A percentile compares a stretch with the other conserved stretches of the same genome.
phyloP scores from a whole-genome alignment of 2,888 invertebrate species.

The Eilema sororculum region DNA sequence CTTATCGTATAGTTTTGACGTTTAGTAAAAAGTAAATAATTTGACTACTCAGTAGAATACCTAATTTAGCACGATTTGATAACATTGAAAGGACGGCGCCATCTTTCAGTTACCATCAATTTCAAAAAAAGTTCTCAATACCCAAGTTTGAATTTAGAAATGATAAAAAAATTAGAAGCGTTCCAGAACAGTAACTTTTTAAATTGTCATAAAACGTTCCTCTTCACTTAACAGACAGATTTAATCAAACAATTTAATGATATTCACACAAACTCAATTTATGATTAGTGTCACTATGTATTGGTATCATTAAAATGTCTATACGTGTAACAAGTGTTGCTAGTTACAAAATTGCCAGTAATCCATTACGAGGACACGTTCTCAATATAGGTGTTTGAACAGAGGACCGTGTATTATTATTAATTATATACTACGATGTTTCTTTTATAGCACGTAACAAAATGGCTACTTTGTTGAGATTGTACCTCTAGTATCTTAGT shows the following conservation, averaged over 20 bases:
- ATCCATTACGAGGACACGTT: slow-evolving; percentile 52
- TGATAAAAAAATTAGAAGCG: no score
- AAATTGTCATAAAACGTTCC: neutral
- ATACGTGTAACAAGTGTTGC: slow-evolving; percentile 31
- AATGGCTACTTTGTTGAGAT: slow-evolving; percentile 14
- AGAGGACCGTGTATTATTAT: slow-evolving; percentile 49
- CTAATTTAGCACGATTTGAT: no score
- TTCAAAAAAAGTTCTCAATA: no score
- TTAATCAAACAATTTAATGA: neutral
- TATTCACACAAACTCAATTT: neutral
- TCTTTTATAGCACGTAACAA: slow-evolving; percentile 41
- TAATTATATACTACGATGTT: slow-evolving; percentile 43
- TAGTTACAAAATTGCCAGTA: slow-evolving; percentile 45
- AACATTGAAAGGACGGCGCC: no score
- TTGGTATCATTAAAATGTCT: slow-evolving; percentile 11
- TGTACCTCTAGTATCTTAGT: neutral
- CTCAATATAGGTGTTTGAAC: slow-evolving; percentile 50
- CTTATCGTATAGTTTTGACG: no score
- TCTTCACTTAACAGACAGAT: neutral
- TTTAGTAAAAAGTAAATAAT: no score
- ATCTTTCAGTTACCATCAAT: no score
- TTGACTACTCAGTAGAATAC: no score
- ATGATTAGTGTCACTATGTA: neutral
- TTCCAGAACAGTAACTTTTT: no score
- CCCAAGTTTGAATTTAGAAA: no score